Evolutionary conservation across 2,797 vertebrate species (phyloP).

Genomic region (Melanotaenia maccullochi): DNA sequence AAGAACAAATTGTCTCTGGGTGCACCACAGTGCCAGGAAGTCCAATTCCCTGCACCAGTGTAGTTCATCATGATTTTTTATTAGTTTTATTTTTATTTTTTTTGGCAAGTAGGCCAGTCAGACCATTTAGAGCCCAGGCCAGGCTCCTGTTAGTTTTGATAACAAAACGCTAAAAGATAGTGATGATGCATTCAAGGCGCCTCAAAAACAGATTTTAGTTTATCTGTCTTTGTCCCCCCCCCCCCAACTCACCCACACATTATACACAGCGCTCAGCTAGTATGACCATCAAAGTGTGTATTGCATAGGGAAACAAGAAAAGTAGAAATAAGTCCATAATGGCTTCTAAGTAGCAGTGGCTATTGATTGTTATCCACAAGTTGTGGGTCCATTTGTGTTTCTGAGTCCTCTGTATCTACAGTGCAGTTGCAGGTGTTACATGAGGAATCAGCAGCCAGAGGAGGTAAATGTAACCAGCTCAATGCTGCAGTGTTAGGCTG

Average conservation of each 20-base stretch:
- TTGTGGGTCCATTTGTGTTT: not conserved
- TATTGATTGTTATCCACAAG: conserved; percentile 7
- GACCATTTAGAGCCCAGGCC: no score
- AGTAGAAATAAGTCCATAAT: not conserved
- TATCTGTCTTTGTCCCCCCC: not conserved
- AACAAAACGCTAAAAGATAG: no score
- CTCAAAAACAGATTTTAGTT: not conserved
- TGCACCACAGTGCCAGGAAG: no score
- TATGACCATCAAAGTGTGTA: conserved; percentile 14
- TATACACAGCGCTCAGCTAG: conserved; percentile 22
- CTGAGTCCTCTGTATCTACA: conserved; percentile 4
- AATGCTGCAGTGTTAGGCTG: conserved; percentile 32
- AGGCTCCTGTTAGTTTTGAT: no score
- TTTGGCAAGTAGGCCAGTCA: no score
- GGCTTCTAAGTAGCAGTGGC: not conserved
- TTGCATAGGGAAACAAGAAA: conserved; percentile 41
- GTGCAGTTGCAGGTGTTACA: conserved; percentile 14
- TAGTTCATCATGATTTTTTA: no score
- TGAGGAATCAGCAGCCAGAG: conserved; percentile 43
- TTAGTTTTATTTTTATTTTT: no score
- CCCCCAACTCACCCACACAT: not conserved
- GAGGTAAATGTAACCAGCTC: conserved; percentile 14
- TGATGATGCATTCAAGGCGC: no score
- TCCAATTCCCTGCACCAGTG: no score
- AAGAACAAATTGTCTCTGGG: no score